These are phyloP conservation scores for Alligator mississippiensis DNA, from an alignment of 2,113 vertebrate genomes.

Conservation along the genomic window DNA sequence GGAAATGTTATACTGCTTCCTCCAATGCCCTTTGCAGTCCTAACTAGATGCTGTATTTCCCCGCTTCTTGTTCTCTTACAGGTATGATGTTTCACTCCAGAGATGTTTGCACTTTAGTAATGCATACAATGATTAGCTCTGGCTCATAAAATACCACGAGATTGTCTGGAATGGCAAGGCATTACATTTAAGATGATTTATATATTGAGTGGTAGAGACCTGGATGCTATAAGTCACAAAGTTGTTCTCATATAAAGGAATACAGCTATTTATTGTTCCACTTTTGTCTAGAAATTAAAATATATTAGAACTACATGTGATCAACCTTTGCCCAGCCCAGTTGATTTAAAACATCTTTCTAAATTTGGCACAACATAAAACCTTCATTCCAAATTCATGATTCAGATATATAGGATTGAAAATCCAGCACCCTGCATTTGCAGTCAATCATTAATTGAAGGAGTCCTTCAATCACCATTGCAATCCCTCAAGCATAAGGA, in stretches of 20 bases:
- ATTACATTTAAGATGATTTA: fast-evolving
- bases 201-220: fast-evolving
- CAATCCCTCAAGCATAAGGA: background rate
- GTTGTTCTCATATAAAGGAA: background rate
- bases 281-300: background rate
- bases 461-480: too few relatives aligned
- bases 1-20: background rate
- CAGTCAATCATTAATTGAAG: too few relatives aligned
- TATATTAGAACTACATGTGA: background rate
- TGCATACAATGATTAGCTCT: background rate
- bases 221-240: fast-evolving
- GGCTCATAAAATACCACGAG: background rate
- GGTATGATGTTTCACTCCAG: background rate
- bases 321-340: fast-evolving
- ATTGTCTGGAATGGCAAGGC: background rate
- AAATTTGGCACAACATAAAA: fast-evolving
- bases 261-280: background rate
- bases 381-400: background rate
- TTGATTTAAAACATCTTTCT: background rate
- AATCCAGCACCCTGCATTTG: too few relatives aligned
- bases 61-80: fast-evolving
- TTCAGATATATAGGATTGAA: too few relatives aligned
- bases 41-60: background rate
- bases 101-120: background rate
- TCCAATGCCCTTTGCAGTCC: background rate